Evolutionary conservation across 2,888 invertebrate genomes (phyloP).

Genomic region (Coelinius sp.): DNA sequence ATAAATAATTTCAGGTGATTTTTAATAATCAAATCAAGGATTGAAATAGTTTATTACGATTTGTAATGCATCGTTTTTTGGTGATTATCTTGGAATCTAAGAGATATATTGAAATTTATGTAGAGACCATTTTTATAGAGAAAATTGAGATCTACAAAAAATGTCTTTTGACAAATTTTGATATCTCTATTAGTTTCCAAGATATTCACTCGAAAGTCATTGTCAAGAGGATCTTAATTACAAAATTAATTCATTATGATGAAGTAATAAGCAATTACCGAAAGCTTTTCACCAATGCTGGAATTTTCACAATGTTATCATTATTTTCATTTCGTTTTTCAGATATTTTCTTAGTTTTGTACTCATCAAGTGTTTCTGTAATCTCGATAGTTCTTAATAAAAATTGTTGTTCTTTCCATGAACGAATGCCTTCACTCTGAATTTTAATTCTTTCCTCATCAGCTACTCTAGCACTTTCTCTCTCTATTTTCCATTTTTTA

Average conservation of each 20-base stretch:
- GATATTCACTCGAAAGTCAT: too few species aligned
- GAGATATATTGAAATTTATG: too few species aligned
- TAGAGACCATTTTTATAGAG: too few species aligned
- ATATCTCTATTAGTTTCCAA: background rate
- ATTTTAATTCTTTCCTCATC: conserved; percentile 55
- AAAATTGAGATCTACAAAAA: too few species aligned
- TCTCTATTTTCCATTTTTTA: conserved; percentile 60
- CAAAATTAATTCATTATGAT: background rate
- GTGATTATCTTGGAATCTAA: too few species aligned
- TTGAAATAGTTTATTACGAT: background rate
- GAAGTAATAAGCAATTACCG: conserved; percentile 53
- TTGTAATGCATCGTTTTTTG: too few species aligned
- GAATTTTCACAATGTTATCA: conserved; percentile 34
- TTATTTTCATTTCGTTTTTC: conserved; percentile 33
- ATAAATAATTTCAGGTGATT: background rate
- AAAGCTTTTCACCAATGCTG: conserved; percentile 51
- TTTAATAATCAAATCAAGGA: too few species aligned
- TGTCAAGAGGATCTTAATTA: background rate
- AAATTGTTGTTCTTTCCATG: conserved; percentile 51
- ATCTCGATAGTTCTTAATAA: conserved; percentile 41
- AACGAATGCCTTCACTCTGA: conserved; percentile 44
- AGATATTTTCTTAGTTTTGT: conserved; percentile 48
- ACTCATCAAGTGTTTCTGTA: conserved; percentile 37
- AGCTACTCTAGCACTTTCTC: conserved; percentile 51
- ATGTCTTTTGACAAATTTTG: too few species aligned